Evolutionary conservation across 2,113 vertebrate species (phyloP), one percentile per base, ranked within the genome.

Genomic region (Thinocorus orbignyianus): DNA sequence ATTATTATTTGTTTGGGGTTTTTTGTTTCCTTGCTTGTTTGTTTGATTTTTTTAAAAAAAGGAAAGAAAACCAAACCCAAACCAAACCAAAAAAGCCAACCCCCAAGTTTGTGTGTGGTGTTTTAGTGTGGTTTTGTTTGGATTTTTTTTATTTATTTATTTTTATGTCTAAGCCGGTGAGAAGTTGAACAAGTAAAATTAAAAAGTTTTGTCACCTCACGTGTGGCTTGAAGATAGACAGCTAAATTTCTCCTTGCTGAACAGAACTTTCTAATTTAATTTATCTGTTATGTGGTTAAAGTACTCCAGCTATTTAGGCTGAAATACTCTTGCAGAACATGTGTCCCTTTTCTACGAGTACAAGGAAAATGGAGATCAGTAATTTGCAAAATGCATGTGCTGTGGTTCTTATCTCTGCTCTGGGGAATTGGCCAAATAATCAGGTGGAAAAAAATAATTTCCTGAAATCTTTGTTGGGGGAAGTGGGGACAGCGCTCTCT

Each of bases 331-430:
- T 30, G 51, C 31, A 87, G 58, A 61, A 93, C 92, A 41, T 30
- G 57, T 78, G 18, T 66, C 49, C 37, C 73, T 52, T 52, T 76
- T 84, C 64, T 72, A 33, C 18, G 30, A 87, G 66, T 31, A 57
- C 24, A 46, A 49, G 70, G 46, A 81, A 52, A 92, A 79, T 23
- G 88, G 71, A 90, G 70, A 94, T 78, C 55, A 57, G 35, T 52
- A 90, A 97, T 94, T 86, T 89, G 74, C 71, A 93, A 72, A 96
- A 90, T 39, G 66, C 80, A 79, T 81, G 72, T 30, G 41, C 39
- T 65, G 52, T 30, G 13, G 39, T 81, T 86, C 91, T 97, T 95
- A 96, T 97, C 95, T 97, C 65, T 90, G 86, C 71, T 70, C 4
- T 55, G 68, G 85, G 74, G 84, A 97, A 80, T 12, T 69, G 69